phyloP scores from a whole-genome alignment of 30 jellyfish, hydroid and myxozoan genomes.

The Aurelia aurita region DNA sequence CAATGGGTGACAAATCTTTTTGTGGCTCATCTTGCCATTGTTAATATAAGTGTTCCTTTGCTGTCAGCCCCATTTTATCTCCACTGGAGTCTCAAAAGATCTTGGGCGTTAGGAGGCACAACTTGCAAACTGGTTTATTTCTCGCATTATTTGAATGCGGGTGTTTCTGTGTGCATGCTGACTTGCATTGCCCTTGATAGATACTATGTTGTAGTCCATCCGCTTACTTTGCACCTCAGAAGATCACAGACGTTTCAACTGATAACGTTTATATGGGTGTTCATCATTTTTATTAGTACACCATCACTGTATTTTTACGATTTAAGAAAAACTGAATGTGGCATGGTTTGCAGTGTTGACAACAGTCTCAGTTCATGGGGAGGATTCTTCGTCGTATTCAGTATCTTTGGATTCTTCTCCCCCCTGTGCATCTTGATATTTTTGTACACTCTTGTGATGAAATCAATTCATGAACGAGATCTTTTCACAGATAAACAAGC shows the following conservation, averaged over 20 bases:
- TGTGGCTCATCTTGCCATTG: conserved; percentile 87
- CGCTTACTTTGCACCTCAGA: conserved; percentile 76
- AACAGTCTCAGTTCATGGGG: conserved; percentile 62
- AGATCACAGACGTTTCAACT: conserved; percentile 82
- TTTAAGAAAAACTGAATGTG: conserved; percentile 13
- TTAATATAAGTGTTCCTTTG: conserved; percentile 71
- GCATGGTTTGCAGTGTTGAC: conserved; percentile 43
- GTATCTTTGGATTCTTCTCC: conserved; percentile 43
- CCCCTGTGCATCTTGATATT: conserved; percentile 61
- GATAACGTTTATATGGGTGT: conserved; percentile 74
- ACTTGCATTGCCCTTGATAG: conserved; percentile 87
- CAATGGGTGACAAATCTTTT: conserved; percentile 87
- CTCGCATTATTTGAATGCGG: conserved; percentile 61
- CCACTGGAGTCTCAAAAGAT: conserved; percentile 54
- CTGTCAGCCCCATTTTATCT: conserved; percentile 72
- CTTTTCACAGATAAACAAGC: conserved; percentile 19
- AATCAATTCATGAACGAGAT: conserved; percentile 55
- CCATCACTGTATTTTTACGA: conserved; percentile 79
- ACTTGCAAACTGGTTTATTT: conserved; percentile 77
- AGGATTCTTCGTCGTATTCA: conserved; percentile 61
- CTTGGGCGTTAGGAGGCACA: conserved; percentile 54
- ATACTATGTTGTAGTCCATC: conserved; percentile 85
- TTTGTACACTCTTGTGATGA: conserved; percentile 42
- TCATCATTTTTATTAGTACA: conserved; percentile 59
- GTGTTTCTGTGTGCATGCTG: conserved; percentile 83